phyloP scores from a whole-genome alignment of 1,140 invertebrate genomes.

The Centruroides sculpturatus region DNA sequence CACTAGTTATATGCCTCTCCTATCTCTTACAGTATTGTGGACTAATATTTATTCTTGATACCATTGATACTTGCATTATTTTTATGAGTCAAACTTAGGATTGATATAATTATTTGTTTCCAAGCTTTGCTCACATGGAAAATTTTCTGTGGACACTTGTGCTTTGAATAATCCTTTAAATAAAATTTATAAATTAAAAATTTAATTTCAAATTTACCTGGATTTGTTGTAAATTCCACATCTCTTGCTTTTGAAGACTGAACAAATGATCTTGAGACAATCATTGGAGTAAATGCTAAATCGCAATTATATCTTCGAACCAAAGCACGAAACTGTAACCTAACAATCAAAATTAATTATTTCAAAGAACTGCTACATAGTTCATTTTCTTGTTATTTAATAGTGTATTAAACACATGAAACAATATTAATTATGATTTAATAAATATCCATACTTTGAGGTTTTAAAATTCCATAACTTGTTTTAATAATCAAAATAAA shows the following conservation, averaged over 20 bases:
- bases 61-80: no score
- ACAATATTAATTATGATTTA: no score
- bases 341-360: slow-evolving; percentile 25
- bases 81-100: not conserved
- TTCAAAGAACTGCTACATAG: no score
- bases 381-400: no score
- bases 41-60: no score
- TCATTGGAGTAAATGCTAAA: slow-evolving; percentile 91
- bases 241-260: slow-evolving; percentile 70
- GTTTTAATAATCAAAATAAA: no score
- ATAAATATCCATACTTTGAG: no score
- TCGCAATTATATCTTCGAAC: slow-evolving; percentile 75
- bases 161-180: not conserved
- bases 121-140: no score
- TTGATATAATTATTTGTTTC: not conserved
- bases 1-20: no score
- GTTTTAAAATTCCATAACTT: no score
- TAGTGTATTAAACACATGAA: no score
- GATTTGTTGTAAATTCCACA: slow-evolving; percentile 73
- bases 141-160: not conserved
- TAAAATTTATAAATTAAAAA: not conserved
- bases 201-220: slow-evolving; percentile 27
- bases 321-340: slow-evolving; percentile 66
- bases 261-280: slow-evolving; percentile 82
- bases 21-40: no score